A percentile compares a stretch with the other conserved stretches of the same genome.
Evolutionary conservation across 2,888 invertebrate genomes (phyloP).

Genomic region (Cordilura impudica): DNA sequence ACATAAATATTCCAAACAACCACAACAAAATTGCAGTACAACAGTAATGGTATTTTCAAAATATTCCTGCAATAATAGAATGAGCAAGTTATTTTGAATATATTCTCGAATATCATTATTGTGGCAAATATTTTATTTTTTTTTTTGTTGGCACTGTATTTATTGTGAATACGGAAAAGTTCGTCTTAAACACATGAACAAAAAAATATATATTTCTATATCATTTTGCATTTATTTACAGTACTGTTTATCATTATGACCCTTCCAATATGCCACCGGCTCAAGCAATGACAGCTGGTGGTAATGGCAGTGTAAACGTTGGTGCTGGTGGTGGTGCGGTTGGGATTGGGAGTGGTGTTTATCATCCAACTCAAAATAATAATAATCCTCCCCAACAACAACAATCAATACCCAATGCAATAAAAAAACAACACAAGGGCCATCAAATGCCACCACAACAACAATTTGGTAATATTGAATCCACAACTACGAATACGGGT

Average conservation of each 20-base stretch:
- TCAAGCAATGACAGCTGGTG: slow-evolving; percentile 70
- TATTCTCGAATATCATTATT: too few relatives aligned
- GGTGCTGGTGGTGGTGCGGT: slow-evolving; percentile 4
- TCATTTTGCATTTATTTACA: slow-evolving; percentile 67
- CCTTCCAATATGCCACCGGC: slow-evolving; percentile 78
- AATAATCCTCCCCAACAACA: slow-evolving; percentile 51
- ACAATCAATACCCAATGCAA: slow-evolving; percentile 29
- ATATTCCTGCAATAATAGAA: too few relatives aligned
- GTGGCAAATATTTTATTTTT: too few relatives aligned
- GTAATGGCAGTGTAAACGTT: slow-evolving; percentile 1
- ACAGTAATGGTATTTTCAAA: too few relatives aligned
- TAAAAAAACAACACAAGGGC: slow-evolving; percentile 61
- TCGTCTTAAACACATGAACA: too few relatives aligned
- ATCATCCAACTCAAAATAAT: slow-evolving; percentile 50
- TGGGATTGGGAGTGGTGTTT: slow-evolving; percentile 27
- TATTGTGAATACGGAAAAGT: too few relatives aligned
- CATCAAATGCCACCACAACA: slow-evolving; percentile 58
- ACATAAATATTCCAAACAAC: too few relatives aligned
- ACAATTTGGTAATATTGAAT: slow-evolving; percentile 48
- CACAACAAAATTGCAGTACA: too few relatives aligned
- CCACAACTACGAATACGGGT: slow-evolving; percentile 10
- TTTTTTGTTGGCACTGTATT: too few relatives aligned
- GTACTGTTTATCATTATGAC: slow-evolving; percentile 78
- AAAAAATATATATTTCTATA: not conserved
- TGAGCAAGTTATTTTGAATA: too few relatives aligned